Conservation (phyloP, 2,113 vertebrate genomes). For the Grantiella picta region DNA sequence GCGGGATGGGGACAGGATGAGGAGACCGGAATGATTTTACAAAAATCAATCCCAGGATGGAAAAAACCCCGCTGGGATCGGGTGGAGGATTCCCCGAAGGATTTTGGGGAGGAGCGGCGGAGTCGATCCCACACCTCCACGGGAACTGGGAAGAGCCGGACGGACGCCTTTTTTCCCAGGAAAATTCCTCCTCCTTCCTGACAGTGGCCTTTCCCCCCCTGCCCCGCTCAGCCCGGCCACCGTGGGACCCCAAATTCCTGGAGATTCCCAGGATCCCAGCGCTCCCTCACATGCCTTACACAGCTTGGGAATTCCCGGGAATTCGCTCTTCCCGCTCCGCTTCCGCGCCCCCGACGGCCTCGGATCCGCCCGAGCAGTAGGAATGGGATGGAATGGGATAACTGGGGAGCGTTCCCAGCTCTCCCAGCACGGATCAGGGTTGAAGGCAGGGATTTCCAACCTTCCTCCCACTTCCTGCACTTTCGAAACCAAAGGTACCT, state of each 20-base stretch:
- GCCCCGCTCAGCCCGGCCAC: constrained; percentile 4
- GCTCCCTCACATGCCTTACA: constrained; percentile 75
- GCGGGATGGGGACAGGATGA: not conserved
- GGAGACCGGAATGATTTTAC: not conserved
- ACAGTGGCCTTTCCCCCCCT: constrained; percentile 33
- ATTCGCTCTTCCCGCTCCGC: not conserved
- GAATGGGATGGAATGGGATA: not conserved
- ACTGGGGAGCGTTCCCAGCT: not conserved
- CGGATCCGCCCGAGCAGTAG: not conserved
- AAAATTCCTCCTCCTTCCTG: not conserved
- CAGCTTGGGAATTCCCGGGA: constrained; percentile 53
- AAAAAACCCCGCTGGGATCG: not conserved
- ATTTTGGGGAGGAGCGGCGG: not conserved
- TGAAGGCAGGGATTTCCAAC: not conserved
- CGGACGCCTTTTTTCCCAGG: not conserved
- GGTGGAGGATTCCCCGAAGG: not conserved
- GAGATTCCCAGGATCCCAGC: not conserved
- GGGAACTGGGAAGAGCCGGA: not conserved
- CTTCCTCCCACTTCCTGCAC: constrained; percentile 53
- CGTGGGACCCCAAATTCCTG: not conserved
- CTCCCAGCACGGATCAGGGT: constrained; percentile 6
- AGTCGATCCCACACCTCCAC: not conserved
- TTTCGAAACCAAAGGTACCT: constrained; percentile 77
- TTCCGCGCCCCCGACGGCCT: constrained; percentile 23
- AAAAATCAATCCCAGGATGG: not conserved